Base-by-base conservation (phyloP, 1,140 invertebrate genomes). In the Zaprionus ghesquierei region DNA sequence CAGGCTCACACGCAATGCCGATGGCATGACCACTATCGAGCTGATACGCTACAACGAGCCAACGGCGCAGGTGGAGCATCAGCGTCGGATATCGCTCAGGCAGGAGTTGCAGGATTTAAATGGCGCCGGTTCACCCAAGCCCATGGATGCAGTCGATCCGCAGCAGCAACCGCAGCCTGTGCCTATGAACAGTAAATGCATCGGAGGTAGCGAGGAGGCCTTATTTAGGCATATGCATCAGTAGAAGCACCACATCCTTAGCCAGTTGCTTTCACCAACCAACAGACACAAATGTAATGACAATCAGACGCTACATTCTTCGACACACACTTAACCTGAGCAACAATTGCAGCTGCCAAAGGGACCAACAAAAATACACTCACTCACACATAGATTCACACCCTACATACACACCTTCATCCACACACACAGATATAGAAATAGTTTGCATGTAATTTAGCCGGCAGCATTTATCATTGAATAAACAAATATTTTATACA, bases 11-110 rank as follows among this genome's bases (percentile, higher is more conserved):
- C 80, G 91, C 33, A 92, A 92, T 73, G 90, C 91, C 61, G 91
- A 92, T 72, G 91, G 91, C 6, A 51, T 92, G 51, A 92, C 91
- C n/a, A 92, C 91, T 71, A 92, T 92, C 22, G 92, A 92, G 79
- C 75, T 92, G 64, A 90, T 92, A 79, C 90, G 91, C 44, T 91
- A 90, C 56, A 85, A 91, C 23, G 82, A 91, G 35, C 44, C 44
- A 44, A 31, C 49, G 29, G 46, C 64, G 22, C 55, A 75, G 3
- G 41, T 59, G 1, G 70, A 76, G 20, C 64, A 69, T 13, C 61
- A 54, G n/a, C 20, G 13, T 12, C 12, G 33, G 15, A 46, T 60
- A n/a, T 85, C 81, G 23, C 85, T 69, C n/a, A 89, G 80, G 49
- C 38, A 50, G 18, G 82, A 87, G 20, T 58, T 66, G 27, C 56